Evolutionary conservation across 2,888 invertebrate species (phyloP).

Genomic region (Himalopsyche japonica): DNA sequence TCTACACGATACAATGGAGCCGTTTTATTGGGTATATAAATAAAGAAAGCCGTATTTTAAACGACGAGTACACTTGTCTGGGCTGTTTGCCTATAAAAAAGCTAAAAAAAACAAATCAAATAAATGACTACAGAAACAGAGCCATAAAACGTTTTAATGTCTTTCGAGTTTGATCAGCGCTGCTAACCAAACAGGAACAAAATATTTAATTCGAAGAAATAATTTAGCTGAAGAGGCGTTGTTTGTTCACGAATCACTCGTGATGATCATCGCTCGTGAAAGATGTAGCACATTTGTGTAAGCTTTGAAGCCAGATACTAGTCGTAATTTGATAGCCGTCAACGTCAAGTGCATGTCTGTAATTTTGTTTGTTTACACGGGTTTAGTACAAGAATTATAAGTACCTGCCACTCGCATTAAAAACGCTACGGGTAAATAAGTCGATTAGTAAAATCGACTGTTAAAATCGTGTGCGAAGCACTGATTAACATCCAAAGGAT

Average conservation of each 20-base stretch:
- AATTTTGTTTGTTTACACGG: not conserved
- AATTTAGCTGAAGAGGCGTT: not conserved
- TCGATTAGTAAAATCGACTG: not conserved
- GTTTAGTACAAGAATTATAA: not conserved
- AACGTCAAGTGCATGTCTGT: not conserved
- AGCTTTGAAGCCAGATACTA: not conserved
- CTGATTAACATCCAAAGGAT: not conserved
- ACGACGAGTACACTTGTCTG: not conserved
- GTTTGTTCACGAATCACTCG: not conserved
- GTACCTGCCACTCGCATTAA: not conserved
- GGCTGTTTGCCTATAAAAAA: not conserved
- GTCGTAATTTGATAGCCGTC: not conserved
- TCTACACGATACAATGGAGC: no score
- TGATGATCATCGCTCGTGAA: not conserved
- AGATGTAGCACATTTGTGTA: not conserved
- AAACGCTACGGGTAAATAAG: not conserved
- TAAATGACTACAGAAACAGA: not conserved
- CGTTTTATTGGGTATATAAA: not conserved
- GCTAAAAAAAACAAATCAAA: not conserved
- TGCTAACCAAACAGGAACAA: not conserved
- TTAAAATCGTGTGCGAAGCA: not conserved
- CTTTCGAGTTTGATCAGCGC: not conserved
- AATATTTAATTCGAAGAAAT: not conserved
- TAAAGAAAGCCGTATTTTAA: not conserved
- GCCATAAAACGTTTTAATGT: not conserved